Evolutionary conservation across 2,888 invertebrate species (phyloP).

Genomic region (Lapara coniferarum): DNA sequence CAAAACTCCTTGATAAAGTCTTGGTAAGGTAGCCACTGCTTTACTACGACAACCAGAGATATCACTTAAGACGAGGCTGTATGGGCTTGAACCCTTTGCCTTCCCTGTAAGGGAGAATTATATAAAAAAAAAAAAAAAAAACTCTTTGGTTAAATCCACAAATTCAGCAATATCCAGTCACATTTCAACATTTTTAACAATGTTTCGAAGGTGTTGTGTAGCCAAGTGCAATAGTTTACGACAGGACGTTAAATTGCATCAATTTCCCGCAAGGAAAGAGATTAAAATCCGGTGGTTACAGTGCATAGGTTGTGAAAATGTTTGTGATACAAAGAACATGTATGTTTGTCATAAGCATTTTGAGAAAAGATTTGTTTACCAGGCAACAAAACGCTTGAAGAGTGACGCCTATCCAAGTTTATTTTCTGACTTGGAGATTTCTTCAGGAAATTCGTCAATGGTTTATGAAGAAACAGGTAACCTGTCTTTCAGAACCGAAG

Average conservation of each 20-base stretch:
- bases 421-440: not conserved
- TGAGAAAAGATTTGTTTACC: not conserved
- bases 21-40: too few relatives aligned
- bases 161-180: not conserved
- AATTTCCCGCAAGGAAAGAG: not conserved
- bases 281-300: not conserved
- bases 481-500: not conserved
- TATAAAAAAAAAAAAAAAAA: too few relatives aligned
- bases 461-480: not conserved
- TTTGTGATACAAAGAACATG: not conserved
- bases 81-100: too few relatives aligned
- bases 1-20: too few relatives aligned
- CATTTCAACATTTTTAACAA: not conserved
- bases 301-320: not conserved
- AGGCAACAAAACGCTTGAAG: not conserved
- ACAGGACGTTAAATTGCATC: not conserved
- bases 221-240: not conserved
- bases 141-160: too few relatives aligned
- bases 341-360: conserved; percentile 1
- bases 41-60: too few relatives aligned
- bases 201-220: too few relatives aligned
- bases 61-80: too few relatives aligned
- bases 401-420: not conserved
- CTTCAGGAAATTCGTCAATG: not conserved
- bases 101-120: too few relatives aligned